Conservation (phyloP, 1,140 invertebrate species). For the Holotrichia oblita region DNA sequence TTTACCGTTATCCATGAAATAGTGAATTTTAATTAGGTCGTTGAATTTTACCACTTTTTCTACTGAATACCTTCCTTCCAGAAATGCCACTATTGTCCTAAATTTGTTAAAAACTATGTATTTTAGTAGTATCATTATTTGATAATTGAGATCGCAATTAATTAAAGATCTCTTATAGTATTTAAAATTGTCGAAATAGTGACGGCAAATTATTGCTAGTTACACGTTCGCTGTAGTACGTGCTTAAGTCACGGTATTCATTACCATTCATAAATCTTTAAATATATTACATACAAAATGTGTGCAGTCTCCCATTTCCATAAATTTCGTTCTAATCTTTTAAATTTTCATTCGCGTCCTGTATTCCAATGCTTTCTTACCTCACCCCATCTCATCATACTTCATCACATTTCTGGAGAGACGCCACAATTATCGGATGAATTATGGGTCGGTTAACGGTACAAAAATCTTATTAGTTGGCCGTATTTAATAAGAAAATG, state of each 20-base stretch:
- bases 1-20: no score
- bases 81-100: no score
- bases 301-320: background rate
- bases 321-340: conserved; percentile 26
- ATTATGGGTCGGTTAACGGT: conserved; percentile 54
- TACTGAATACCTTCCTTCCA: no score
- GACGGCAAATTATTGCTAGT: background rate
- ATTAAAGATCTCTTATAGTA: no score
- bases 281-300: background rate
- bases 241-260: background rate
- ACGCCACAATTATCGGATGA: conserved; percentile 52
- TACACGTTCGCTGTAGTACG: background rate
- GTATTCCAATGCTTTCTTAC: background rate
- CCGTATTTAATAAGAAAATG: conserved; percentile 59
- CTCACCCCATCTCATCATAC: conserved; percentile 40
- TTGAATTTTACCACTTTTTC: no score
- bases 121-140: no score
- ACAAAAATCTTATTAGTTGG: conserved; percentile 58
- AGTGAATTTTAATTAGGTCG: no score
- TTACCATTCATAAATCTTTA: conserved; percentile 10
- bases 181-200: no score
- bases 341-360: conserved; percentile 11
- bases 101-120: no score
- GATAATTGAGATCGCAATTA: no score
- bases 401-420: conserved; percentile 43